A percentile compares a stretch with the other conserved stretches of the same genome.
phyloP scores from a whole-genome alignment of 2,797 vertebrate species.

The Clarias pachynema region DNA sequence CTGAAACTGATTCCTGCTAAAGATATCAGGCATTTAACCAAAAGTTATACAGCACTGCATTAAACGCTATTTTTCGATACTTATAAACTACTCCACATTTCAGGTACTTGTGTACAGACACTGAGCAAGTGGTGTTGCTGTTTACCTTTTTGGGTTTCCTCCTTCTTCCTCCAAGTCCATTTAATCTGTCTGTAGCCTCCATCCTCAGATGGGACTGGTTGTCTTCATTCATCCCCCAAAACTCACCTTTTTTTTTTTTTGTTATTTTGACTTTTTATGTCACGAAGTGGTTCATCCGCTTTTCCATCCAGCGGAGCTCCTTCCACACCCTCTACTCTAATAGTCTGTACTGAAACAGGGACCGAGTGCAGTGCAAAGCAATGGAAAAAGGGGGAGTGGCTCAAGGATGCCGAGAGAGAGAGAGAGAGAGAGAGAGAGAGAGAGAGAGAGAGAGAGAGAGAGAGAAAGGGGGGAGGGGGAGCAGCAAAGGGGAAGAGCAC shows the following conservation, averaged over 20 bases:
- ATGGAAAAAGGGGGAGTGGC: slow-evolving; percentile 63
- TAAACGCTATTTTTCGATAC: not conserved
- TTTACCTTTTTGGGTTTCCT: slow-evolving; percentile 92
- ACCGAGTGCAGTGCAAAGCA: slow-evolving; percentile 66
- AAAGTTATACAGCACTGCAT: slow-evolving; percentile 4
- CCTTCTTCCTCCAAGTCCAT: slow-evolving; percentile 81
- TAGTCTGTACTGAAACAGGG: slow-evolving; percentile 71
- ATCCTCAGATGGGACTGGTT: slow-evolving; percentile 81
- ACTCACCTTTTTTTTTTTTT: slow-evolving; percentile 6
- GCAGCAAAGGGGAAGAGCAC: slow-evolving; percentile 65
- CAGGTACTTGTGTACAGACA: not conserved
- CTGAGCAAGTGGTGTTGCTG: slow-evolving; percentile 3
- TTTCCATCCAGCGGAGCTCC: slow-evolving; percentile 46
- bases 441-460: slow-evolving; percentile 59
- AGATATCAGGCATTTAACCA: not conserved
- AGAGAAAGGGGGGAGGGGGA: slow-evolving; percentile 58
- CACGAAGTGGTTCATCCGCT: slow-evolving; percentile 49
- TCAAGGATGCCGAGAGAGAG: slow-evolving; percentile 43
- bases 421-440: slow-evolving; percentile 46
- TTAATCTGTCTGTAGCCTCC: slow-evolving; percentile 86
- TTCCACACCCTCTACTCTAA: slow-evolving; percentile 59
- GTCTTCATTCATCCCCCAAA: slow-evolving; percentile 83
- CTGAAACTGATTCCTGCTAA: not conserved
- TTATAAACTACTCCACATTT: not conserved
- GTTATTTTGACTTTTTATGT: slow-evolving; percentile 32